Evolutionary conservation across 2,113 vertebrate species (phyloP).

Genomic region (Pyxicephalus adspersus): DNA sequence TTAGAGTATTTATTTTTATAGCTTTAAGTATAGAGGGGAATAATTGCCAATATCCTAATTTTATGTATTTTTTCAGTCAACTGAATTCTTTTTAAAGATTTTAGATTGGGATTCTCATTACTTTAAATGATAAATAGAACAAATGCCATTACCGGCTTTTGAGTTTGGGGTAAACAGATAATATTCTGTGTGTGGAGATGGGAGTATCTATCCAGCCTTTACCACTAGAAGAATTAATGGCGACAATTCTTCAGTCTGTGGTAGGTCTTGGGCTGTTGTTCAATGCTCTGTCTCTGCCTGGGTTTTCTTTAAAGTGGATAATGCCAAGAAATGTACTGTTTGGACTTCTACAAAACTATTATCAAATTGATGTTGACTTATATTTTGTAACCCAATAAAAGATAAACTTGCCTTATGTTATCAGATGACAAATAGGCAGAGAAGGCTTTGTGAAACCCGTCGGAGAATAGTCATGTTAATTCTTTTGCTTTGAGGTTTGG

Average conservation of each 20-base stretch:
- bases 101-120: not conserved
- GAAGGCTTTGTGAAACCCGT: too few relatives aligned
- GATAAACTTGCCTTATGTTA: not conserved
- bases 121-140: not conserved
- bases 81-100: not conserved
- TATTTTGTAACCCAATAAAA: conserved; percentile 14
- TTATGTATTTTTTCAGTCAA: not conserved
- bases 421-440: not conserved
- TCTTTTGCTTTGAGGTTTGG: too few relatives aligned
- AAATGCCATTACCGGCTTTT: not conserved
- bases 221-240: not conserved
- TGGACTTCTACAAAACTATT: not conserved
- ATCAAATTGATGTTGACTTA: not conserved
- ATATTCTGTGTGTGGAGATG: not conserved
- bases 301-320: not conserved
- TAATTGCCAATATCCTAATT: not conserved
- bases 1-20: conserved; percentile 8
- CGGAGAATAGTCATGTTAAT: too few relatives aligned
- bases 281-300: not conserved
- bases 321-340: not conserved
- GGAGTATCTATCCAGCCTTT: not conserved
- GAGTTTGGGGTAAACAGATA: not conserved
- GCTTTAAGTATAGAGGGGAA: not conserved
- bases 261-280: not conserved
- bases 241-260: not conserved